Evolutionary conservation across 1,140 invertebrate genomes (phyloP).

Genomic region (Hyphantria cunea): DNA sequence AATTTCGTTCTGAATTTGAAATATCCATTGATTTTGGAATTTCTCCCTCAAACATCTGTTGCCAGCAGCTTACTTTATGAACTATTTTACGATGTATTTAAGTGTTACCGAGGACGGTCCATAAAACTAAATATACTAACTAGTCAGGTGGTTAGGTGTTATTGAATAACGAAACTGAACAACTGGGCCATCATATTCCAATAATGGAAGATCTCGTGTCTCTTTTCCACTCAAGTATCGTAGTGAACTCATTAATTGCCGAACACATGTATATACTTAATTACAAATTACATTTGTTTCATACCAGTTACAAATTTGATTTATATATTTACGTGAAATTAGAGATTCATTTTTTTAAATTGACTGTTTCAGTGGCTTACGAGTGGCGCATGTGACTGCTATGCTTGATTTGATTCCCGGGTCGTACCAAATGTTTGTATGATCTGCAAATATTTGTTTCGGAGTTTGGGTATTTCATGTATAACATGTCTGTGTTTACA

Average conservation of each 20-base stretch:
- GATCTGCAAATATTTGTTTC: too few species aligned
- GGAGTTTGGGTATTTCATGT: too few species aligned
- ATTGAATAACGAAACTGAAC: conserved; percentile 24
- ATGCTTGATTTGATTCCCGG: too few species aligned
- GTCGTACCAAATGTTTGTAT: too few species aligned
- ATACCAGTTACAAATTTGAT: too few species aligned
- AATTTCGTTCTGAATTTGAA: too few species aligned
- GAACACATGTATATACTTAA: conserved; percentile 1
- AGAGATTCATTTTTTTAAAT: too few species aligned
- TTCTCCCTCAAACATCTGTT: conserved; percentile 24
- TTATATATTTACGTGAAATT: too few species aligned
- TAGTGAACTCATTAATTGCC: conserved; percentile 16
- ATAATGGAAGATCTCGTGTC: conserved; percentile 16
- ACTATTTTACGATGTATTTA: conserved; percentile 43
- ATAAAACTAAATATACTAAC: conserved; percentile 45
- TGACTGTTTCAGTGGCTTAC: too few species aligned
- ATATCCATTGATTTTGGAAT: conserved; percentile 19
- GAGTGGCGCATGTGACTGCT: too few species aligned
- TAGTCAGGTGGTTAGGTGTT: conserved; percentile 29
- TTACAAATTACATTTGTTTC: conserved; percentile 2
- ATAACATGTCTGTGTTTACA: too few species aligned
- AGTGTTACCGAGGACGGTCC: conserved; percentile 33
- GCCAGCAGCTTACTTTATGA: conserved; percentile 20
- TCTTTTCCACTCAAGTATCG: conserved; percentile 6
- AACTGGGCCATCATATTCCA: conserved; percentile 18